Evolutionary conservation across 2,888 invertebrate genomes (phyloP).

Genomic region (Iphiclides podalirius): DNA sequence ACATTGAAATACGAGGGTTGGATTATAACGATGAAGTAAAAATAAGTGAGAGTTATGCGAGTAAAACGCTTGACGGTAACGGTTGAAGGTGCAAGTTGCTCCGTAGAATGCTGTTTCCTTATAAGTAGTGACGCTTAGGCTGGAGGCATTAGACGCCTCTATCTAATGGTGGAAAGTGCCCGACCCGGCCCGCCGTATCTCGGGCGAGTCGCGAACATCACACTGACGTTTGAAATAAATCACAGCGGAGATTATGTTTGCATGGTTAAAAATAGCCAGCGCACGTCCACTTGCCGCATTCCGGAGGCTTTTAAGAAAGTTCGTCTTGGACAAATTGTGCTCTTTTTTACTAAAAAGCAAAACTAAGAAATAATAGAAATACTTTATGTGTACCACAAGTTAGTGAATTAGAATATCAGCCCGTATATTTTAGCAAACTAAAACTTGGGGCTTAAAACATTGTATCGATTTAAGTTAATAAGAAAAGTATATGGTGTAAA

Average conservation of each 20-base stretch:
- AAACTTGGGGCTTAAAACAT: too few relatives aligned
- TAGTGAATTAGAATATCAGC: too few relatives aligned
- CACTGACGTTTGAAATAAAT: conserved; percentile 13
- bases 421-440: too few relatives aligned
- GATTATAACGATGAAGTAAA: too few relatives aligned
- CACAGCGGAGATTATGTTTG: conserved; percentile 12
- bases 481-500: too few relatives aligned
- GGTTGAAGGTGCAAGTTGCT: conserved; percentile 1
- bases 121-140: conserved; percentile 11
- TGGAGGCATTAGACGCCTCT: conserved; percentile 4
- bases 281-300: conserved; percentile 7
- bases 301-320: neutral
- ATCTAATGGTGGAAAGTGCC: conserved; percentile 6
- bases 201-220: conserved; percentile 7
- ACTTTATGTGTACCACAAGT: too few relatives aligned
- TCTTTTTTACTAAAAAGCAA: too few relatives aligned
- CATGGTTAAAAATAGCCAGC: conserved; percentile 10
- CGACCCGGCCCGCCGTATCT: neutral
- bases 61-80: too few relatives aligned
- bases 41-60: conserved; percentile 17
- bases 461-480: too few relatives aligned
- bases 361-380: too few relatives aligned
- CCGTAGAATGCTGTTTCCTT: conserved; percentile 3
- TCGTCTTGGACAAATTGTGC: too few relatives aligned
- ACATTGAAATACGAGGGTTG: too few relatives aligned